Evolutionary conservation across 2,797 vertebrate species (phyloP).

Genomic region (Scyliorhinus canicula): DNA sequence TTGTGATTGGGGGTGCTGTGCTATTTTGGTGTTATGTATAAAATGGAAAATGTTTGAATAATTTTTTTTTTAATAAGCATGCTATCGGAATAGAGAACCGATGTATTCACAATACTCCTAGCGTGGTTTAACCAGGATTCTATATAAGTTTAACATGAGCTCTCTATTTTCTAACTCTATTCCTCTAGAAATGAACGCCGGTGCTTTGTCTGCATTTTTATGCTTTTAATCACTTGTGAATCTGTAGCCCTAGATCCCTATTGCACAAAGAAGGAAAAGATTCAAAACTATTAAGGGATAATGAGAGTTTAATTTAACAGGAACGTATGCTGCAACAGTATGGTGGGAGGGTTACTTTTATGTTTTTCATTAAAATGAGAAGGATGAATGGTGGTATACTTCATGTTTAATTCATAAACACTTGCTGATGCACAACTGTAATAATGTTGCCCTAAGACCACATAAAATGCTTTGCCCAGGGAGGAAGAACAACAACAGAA

Average conservation of each 20-base stretch:
- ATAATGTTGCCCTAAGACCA: background rate
- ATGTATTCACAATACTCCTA: background rate
- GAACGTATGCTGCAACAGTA: background rate
- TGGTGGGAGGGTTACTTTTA: background rate
- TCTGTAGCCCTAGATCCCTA: background rate
- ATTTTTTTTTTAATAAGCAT: no score
- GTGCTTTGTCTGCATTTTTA: background rate
- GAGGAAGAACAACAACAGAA: background rate
- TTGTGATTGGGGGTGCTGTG: no score
- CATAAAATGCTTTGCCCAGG: no score
- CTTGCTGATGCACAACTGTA: background rate
- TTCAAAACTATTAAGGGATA: background rate
- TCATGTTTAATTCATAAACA: constrained; percentile 27
- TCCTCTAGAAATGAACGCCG: background rate
- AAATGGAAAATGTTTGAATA: no score
- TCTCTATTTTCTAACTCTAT: background rate
- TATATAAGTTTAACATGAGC: background rate
- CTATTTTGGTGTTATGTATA: no score
- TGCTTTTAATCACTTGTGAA: background rate
- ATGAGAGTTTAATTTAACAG: background rate
- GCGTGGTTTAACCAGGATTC: background rate
- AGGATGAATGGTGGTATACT: background rate
- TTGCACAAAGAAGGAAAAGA: background rate
- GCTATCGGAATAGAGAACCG: background rate
- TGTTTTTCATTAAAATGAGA: constrained; percentile 12